Evolutionary conservation across 2,888 invertebrate species (phyloP).

Genomic region (Endotricha flammealis): DNA sequence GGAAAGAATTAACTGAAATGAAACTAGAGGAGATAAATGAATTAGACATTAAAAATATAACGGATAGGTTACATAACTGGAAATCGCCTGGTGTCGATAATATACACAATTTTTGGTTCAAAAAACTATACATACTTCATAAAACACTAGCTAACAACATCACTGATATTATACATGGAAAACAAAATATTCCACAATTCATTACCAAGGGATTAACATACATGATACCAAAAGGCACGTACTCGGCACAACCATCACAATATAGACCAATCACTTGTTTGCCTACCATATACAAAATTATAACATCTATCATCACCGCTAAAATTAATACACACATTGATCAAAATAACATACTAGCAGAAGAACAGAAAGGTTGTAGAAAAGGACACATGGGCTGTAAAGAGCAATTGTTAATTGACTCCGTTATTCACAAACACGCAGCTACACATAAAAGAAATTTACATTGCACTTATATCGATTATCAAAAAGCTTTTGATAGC

Average conservation of each 20-base stretch:
- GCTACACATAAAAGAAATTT: not conserved
- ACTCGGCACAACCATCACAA: not conserved
- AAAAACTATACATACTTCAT: not conserved
- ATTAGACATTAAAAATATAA: not conserved
- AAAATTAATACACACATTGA: not conserved
- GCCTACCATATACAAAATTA: not conserved
- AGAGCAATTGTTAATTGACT: not conserved
- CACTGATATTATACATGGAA: not conserved
- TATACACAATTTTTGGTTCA: slow-evolving; percentile 2
- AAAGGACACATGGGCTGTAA: too few relatives aligned
- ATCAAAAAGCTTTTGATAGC: slow-evolving; percentile 1
- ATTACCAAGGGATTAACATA: not conserved
- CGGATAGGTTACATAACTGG: not conserved
- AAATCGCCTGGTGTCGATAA: not conserved
- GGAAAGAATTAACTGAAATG: not conserved
- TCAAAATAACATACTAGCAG: not conserved
- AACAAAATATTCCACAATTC: not conserved
- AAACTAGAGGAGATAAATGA: not conserved
- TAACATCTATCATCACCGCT: not conserved
- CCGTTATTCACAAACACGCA: not conserved
- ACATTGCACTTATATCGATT: not conserved
- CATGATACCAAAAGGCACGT: not conserved
- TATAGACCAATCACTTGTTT: slow-evolving; percentile 1
- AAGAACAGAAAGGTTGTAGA: too few relatives aligned
- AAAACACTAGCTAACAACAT: not conserved